Conservation (phyloP, 2,113 vertebrate genomes). For the human (Homo sapiens) region DNA sequence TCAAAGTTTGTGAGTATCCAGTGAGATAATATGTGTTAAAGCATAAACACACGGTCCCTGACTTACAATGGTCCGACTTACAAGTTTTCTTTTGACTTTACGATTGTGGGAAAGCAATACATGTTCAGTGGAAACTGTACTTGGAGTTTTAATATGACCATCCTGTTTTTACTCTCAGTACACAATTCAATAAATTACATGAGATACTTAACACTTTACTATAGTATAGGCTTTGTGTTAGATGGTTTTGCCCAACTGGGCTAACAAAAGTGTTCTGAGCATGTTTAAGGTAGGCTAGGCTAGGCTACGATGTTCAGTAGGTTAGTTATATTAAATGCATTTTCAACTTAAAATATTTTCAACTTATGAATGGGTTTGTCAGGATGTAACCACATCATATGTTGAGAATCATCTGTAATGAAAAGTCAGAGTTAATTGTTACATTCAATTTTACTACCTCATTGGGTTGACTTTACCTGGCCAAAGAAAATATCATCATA, state of each 20-base stretch:
- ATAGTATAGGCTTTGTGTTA: neutral
- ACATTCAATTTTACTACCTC: neutral
- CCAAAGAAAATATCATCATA: slow-evolving; percentile 14
- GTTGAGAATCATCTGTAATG: neutral
- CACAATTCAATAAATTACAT: neutral
- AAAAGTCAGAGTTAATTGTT: neutral
- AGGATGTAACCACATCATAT: neutral
- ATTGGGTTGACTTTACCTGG: slow-evolving; percentile 4
- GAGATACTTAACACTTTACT: neutral
- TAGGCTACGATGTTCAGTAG: neutral
- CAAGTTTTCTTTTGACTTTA: neutral
- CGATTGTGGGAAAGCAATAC: neutral
- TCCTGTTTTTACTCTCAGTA: neutral
- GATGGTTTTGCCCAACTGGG: neutral
- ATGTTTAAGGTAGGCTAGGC: neutral
- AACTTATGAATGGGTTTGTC: neutral
- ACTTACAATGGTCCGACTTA: neutral
- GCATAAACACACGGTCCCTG: neutral
- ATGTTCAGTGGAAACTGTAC: neutral
- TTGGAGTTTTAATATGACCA: neutral
- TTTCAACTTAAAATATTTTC: neutral
- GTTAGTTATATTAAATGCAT: neutral
- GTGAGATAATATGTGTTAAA: neutral
- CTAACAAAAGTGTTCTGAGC: neutral
- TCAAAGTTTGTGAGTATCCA: neutral